These are phyloP conservation scores for Antheraea assamensis DNA, from an alignment of 2,888 invertebrate species.

Conservation along the genomic window DNA sequence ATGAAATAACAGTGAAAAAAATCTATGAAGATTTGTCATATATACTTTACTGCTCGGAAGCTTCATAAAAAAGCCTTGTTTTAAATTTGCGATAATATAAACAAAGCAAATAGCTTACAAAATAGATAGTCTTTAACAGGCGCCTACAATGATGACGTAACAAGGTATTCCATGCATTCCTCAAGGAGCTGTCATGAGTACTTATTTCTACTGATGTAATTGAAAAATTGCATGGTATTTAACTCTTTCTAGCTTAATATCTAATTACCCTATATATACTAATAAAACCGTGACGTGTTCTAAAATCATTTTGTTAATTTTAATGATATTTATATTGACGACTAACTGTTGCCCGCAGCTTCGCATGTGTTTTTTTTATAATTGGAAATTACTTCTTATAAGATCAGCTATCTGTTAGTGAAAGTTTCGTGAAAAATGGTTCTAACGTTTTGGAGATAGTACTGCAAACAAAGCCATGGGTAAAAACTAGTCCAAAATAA, in stretches of 20 bases:
- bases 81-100: neutral
- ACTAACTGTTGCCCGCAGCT: no score
- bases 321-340: no score
- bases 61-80: neutral
- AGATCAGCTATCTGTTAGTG: no score
- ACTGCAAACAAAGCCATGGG: no score
- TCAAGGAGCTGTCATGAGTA: constrained; percentile 35
- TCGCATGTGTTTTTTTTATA: no score
- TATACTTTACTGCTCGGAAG: neutral
- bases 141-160: constrained; percentile 32
- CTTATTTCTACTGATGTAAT: constrained; percentile 27
- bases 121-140: constrained; percentile 35
- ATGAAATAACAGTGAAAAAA: neutral
- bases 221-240: neutral
- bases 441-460: no score
- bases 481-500: no score
- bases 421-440: no score
- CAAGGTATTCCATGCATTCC: constrained; percentile 39
- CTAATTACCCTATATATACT: neutral
- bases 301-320: neutral
- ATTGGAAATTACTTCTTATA: no score
- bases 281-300: neutral
- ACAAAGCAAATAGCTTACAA: neutral
- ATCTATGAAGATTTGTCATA: neutral
- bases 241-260: neutral